A percentile compares a stretch with the other conserved stretches of the same genome.
Evolutionary conservation across 2,797 vertebrate genomes (phyloP).

Genomic region (Chanos chanos): DNA sequence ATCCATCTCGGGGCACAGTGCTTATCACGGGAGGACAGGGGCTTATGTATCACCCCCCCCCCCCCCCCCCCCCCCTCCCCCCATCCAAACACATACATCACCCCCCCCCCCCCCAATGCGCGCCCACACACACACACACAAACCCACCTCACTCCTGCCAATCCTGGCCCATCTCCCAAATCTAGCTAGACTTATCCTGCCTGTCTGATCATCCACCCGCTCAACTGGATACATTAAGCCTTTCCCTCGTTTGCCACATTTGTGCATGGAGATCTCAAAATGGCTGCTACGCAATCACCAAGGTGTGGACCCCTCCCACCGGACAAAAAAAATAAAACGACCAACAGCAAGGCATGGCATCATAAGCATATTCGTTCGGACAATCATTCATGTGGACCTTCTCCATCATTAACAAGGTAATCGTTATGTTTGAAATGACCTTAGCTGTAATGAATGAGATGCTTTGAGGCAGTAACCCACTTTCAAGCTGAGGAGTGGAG

Average conservation of each 20-base stretch:
- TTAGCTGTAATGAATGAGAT: conserved; percentile 3
- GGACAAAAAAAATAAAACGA: background rate
- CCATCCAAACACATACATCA: background rate
- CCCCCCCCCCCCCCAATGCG: conserved; percentile 4
- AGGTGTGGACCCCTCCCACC: conserved; percentile 34
- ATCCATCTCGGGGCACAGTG: conserved; percentile 20
- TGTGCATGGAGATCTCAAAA: conserved; percentile 46
- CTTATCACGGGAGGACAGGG: conserved; percentile 51
- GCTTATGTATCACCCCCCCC: conserved; percentile 6
- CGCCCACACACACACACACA: too few species aligned
- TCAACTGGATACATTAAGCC: conserved; percentile 46
- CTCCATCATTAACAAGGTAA: too few species aligned
- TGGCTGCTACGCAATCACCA: conserved; percentile 43
- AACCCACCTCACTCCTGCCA: conserved; percentile 11
- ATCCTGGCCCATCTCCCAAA: conserved; percentile 43
- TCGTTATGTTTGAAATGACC: too few species aligned
- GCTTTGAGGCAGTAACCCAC: conserved; percentile 40
- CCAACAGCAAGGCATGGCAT: background rate
- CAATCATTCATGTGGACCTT: too few species aligned
- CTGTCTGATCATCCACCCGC: conserved; percentile 43
- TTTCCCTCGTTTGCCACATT: conserved; percentile 43
- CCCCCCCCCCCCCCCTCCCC: background rate
- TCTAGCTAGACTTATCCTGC: conserved; percentile 38
- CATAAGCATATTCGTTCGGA: too few species aligned
- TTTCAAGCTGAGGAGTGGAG: conserved; percentile 20